phyloP scores from a whole-genome alignment of 2,888 invertebrate species.

The Zhengitettix transpicula region DNA sequence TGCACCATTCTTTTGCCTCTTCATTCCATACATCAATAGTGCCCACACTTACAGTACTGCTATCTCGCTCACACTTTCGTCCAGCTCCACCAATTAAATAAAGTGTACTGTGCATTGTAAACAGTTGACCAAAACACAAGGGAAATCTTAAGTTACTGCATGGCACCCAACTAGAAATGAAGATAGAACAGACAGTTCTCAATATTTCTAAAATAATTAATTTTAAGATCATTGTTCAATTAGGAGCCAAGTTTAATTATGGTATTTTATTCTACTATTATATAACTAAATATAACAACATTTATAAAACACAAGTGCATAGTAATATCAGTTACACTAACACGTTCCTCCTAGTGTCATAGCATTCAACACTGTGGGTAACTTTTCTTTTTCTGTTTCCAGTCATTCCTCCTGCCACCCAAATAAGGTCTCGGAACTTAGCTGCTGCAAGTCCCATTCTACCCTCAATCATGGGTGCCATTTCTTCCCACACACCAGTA shows the following conservation, averaged over 20 bases:
- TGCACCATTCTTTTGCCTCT: constrained; percentile 36
- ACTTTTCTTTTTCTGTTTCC: constrained; percentile 37
- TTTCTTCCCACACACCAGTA: constrained; percentile 37
- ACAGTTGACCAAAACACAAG: constrained; percentile 22
- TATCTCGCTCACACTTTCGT: constrained; percentile 32
- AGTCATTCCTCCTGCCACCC: constrained; percentile 54
- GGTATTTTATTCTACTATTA: too few relatives aligned
- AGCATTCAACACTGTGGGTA: constrained; percentile 43
- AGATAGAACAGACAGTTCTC: too few relatives aligned
- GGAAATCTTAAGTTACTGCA: constrained; percentile 18
- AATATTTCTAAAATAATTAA: too few relatives aligned
- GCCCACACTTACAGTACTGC: constrained; percentile 37
- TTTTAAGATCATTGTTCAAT: too few relatives aligned
- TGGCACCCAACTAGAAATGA: constrained; percentile 18
- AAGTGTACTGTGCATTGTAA: constrained; percentile 30
- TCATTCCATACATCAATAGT: constrained; percentile 41
- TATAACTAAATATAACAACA: background rate
- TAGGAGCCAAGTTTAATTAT: too few relatives aligned
- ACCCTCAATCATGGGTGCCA: constrained; percentile 38
- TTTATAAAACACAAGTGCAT: background rate
- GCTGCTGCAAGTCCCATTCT: constrained; percentile 43
- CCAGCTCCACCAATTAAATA: constrained; percentile 53
- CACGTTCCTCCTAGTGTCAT: constrained; percentile 42
- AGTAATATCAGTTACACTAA: constrained; percentile 19
- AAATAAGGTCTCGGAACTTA: constrained; percentile 46